These are phyloP conservation scores for Crotalus tigris DNA, from an alignment of 2,113 vertebrate genomes.

Conservation along the genomic window DNA sequence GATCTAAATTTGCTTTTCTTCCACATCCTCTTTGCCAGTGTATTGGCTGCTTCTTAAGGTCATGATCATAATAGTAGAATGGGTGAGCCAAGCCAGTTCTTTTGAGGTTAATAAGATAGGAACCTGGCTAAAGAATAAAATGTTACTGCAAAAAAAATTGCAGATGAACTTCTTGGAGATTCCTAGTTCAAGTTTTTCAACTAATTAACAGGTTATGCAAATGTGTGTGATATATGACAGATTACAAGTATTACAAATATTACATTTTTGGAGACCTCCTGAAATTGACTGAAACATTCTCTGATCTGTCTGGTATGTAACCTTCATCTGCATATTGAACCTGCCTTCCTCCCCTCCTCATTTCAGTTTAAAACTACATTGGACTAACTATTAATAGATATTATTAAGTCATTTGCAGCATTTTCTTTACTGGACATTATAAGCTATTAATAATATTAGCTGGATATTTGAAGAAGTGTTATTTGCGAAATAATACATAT, in stretches of 20 bases:
- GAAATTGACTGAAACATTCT: neutral
- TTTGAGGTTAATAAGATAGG: neutral
- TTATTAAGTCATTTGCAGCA: neutral
- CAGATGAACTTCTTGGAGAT: neutral
- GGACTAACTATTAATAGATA: neutral
- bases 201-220: neutral
- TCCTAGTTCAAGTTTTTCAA: neutral
- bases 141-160: neutral
- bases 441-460: neutral
- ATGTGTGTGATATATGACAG: neutral
- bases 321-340: neutral
- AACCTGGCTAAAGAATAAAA: neutral
- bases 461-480: neutral
- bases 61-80: neutral
- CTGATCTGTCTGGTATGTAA: neutral
- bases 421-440: neutral
- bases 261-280: neutral
- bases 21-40: neutral
- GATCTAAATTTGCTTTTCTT: neutral
- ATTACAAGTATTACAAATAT: neutral
- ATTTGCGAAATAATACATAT: neutral
- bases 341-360: neutral
- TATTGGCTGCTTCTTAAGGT: neutral
- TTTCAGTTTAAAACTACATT: neutral
- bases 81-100: neutral